Evolutionary conservation across 2,113 vertebrate genomes (phyloP).

Genomic region (Equus quagga): DNA sequence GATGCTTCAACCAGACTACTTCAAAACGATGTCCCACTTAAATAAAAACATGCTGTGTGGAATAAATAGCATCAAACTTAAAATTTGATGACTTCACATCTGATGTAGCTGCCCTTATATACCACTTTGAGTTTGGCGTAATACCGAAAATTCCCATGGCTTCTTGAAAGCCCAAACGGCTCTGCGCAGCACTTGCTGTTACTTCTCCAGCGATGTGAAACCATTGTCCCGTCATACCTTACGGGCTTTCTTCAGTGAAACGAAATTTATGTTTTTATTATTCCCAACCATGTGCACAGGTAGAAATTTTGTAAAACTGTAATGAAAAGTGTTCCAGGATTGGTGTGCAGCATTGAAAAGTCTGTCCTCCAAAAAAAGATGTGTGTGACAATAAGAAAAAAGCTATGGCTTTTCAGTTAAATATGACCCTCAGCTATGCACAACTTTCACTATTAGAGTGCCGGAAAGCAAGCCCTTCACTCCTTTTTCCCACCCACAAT

Average conservation of each 20-base stretch:
- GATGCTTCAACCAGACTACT: conserved; percentile 29
- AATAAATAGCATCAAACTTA: conserved; percentile 48
- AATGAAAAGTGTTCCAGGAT: neutral
- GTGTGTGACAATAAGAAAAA: neutral
- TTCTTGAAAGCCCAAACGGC: conserved; percentile 54
- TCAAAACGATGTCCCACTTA: conserved; percentile 10
- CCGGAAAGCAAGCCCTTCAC: neutral
- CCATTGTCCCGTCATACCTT: neutral
- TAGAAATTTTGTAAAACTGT: neutral
- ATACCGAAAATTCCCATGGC: conserved; percentile 1
- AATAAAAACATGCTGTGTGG: neutral
- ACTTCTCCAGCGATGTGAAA: conserved; percentile 52
- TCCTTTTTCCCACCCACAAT: neutral
- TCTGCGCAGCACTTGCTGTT: conserved; percentile 41
- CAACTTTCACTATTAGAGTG: neutral
- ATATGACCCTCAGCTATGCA: neutral
- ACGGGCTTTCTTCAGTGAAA: conserved; percentile 46
- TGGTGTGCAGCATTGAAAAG: neutral
- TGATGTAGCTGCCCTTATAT: neutral
- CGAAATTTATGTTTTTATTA: conserved; percentile 29
- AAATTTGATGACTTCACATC: conserved; percentile 35
- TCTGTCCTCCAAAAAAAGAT: conserved; percentile 48
- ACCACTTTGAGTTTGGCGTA: neutral
- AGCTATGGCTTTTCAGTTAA: neutral
- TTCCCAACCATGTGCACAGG: neutral